A percentile compares a stretch with the other conserved stretches of the same genome.
Conservation (phyloP, 2,888 invertebrate species). For the Sesia bembeciformis region DNA sequence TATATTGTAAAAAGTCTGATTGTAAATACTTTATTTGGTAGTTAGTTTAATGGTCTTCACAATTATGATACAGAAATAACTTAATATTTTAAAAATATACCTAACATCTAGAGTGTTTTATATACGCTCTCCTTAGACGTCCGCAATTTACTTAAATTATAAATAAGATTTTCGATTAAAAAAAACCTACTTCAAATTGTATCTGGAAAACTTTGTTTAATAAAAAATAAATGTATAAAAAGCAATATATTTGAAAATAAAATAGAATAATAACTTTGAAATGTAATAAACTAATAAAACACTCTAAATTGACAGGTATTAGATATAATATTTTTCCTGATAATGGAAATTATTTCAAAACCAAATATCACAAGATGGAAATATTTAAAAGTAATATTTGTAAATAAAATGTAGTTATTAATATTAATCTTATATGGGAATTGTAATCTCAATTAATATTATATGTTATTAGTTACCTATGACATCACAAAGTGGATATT, state of each 20-base stretch:
- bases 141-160: too few relatives aligned
- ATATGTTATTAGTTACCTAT: conserved; percentile 53
- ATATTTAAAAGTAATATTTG: conserved; percentile 35
- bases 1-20: conserved; percentile 55
- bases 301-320: conserved; percentile 2
- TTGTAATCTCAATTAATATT: conserved; percentile 44
- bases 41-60: conserved; percentile 6
- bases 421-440: conserved; percentile 28
- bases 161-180: too few relatives aligned
- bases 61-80: conserved; percentile 1
- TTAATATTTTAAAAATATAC: too few relatives aligned
- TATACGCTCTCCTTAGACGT: too few relatives aligned
- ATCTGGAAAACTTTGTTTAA: too few relatives aligned
- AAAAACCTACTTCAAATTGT: too few relatives aligned
- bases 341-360: conserved; percentile 22
- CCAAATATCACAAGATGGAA: conserved; percentile 62
- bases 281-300: not conserved
- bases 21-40: conserved; percentile 34
- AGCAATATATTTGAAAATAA: too few relatives aligned
- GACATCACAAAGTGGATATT: conserved; percentile 34
- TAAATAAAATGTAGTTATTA: conserved; percentile 16
- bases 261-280: too few relatives aligned
- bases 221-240: too few relatives aligned
- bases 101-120: too few relatives aligned
- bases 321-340: not conserved